Percentiles rank a stretch among this genome's conserved stretches.
These are phyloP conservation scores for Amorpha juglandis DNA, from an alignment of 2,888 invertebrate genomes.

Conservation along the genomic window DNA sequence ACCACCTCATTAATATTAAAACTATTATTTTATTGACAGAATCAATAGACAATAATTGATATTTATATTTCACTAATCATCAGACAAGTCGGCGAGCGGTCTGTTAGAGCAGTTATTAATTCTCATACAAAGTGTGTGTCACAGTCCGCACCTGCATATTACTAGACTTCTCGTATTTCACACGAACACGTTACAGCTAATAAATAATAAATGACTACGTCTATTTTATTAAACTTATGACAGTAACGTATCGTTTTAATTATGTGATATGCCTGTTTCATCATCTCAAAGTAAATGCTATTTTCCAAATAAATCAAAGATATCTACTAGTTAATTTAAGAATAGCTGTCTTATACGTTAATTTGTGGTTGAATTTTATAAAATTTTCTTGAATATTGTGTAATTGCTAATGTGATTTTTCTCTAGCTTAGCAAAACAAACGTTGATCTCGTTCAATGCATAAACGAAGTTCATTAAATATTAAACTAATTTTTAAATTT, in stretches of 20 bases:
- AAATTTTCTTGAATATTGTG: too few relatives aligned
- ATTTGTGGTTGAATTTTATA: too few relatives aligned
- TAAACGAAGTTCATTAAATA: slow-evolving; percentile 54
- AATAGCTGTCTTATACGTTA: too few relatives aligned
- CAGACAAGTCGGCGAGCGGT: slow-evolving; percentile 45
- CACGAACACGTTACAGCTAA: slow-evolving; percentile 24
- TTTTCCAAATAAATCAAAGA: too few relatives aligned
- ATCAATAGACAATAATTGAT: slow-evolving; percentile 31
- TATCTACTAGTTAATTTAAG: too few relatives aligned
- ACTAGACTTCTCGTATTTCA: slow-evolving; percentile 44
- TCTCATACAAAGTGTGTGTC: slow-evolving; percentile 37
- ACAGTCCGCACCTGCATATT: slow-evolving; percentile 41
- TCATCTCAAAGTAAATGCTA: too few relatives aligned
- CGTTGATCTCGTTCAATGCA: slow-evolving; percentile 45
- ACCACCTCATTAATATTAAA: slow-evolving; percentile 26
- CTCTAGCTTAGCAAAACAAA: slow-evolving; percentile 24
- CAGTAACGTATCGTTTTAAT: slow-evolving; percentile 9
- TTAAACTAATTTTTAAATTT: too few relatives aligned
- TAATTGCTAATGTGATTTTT: too few relatives aligned
- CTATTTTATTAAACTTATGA: slow-evolving; percentile 22
- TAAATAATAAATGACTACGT: slow-evolving; percentile 29
- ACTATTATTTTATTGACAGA: slow-evolving; percentile 28
- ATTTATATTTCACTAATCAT: slow-evolving; percentile 38
- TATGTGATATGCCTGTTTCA: not conserved
- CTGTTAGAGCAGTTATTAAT: slow-evolving; percentile 43